Percentiles rank a stretch among this genome's conserved stretches.
Evolutionary conservation across 2,797 vertebrate species (phyloP).

Genomic region (Sebastes dallii): DNA sequence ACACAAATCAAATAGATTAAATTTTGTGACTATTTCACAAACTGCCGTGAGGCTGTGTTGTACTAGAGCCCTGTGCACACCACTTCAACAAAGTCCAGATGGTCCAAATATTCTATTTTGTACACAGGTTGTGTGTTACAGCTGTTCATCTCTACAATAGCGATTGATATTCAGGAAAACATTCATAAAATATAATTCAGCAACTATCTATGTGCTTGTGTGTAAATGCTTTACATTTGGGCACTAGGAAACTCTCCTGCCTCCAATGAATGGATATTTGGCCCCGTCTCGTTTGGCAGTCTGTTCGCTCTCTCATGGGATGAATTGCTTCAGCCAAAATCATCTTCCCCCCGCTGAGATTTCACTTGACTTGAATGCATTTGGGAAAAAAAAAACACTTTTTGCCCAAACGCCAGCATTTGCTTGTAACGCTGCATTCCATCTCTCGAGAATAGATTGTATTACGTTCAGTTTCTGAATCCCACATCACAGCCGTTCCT

Average conservation of each 20-base stretch:
- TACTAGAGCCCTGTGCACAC: not conserved
- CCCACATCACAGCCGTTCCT: slow-evolving; percentile 30
- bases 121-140: not conserved
- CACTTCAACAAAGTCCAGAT: not conserved
- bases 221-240: not conserved
- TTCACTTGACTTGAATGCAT: slow-evolving; percentile 25
- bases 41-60: too few relatives aligned
- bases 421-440: slow-evolving; percentile 28
- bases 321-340: slow-evolving; percentile 29
- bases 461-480: slow-evolving; percentile 24
- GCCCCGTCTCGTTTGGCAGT: slow-evolving; percentile 29
- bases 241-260: slow-evolving; percentile 2
- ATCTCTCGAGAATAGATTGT: slow-evolving; percentile 21
- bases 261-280: slow-evolving; percentile 14
- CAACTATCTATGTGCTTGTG: not conserved
- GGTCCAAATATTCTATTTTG: not conserved
- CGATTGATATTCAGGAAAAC: not conserved
- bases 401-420: not conserved
- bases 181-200: not conserved
- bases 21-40: too few relatives aligned
- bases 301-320: slow-evolving; percentile 24
- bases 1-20: too few relatives aligned
- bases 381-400: not conserved
- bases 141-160: not conserved
- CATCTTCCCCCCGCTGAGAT: slow-evolving; percentile 19